These are phyloP conservation scores for Lepidiolamprologus cunningtoni DNA, from an alignment of 2,113 vertebrate genomes.

Conservation along the genomic window DNA sequence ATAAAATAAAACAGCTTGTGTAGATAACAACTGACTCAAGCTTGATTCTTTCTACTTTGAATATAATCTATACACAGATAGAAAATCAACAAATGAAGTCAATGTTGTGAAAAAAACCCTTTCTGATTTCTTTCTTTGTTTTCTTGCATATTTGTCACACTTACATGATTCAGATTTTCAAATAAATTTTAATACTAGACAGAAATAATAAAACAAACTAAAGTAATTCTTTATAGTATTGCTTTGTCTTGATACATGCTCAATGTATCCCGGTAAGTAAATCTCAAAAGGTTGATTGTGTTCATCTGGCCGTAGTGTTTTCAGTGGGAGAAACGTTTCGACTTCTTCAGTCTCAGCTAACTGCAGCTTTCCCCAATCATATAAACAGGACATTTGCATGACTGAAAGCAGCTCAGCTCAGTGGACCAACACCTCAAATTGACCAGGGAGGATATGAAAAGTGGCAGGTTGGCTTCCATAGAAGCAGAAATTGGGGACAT, in stretches of 20 bases:
- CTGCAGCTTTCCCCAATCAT: background rate
- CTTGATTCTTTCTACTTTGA: background rate
- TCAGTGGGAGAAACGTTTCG: background rate
- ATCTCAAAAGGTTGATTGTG: background rate
- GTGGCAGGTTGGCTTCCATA: background rate
- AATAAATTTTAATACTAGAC: background rate
- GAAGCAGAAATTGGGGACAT: background rate
- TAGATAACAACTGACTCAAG: background rate
- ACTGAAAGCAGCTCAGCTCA: background rate
- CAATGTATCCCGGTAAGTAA: background rate
- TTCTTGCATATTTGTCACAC: background rate
- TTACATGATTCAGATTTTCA: background rate
- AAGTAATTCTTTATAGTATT: background rate
- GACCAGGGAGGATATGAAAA: background rate
- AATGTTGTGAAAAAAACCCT: accelerated
- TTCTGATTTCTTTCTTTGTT: background rate
- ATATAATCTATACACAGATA: background rate
- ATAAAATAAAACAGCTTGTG: background rate
- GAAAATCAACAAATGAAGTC: background rate
- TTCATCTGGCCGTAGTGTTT: background rate
- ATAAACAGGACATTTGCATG: background rate
- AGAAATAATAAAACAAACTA: accelerated
- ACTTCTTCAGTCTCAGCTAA: background rate
- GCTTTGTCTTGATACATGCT: background rate
- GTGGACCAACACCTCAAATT: background rate